A percentile compares a stretch with the other conserved stretches of the same genome.
Evolutionary conservation across 2,113 vertebrate genomes (phyloP).

Genomic region (Anhinga anhinga): DNA sequence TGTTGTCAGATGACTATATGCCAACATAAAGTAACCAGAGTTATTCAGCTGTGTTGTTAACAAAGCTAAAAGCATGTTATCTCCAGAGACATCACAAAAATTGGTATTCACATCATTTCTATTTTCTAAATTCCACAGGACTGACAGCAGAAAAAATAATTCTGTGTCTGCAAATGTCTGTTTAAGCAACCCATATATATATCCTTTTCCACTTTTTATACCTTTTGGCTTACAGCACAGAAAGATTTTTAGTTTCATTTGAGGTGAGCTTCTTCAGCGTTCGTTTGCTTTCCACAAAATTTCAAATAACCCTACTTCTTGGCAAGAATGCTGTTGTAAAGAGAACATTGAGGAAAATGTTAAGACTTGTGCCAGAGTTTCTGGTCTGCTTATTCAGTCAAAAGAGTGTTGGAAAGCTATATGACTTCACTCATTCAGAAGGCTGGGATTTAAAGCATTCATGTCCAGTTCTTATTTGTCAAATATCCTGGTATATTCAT

Average conservation of each 20-base stretch:
- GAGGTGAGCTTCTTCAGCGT: not conserved
- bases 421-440: not conserved
- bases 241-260: not conserved
- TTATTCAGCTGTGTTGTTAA: constrained; percentile 33
- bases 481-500: not conserved
- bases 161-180: not conserved
- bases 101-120: not conserved
- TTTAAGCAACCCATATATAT: not conserved
- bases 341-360: not conserved
- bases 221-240: not conserved
- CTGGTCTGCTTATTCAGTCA: not conserved
- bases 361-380: not conserved
- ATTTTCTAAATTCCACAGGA: not conserved
- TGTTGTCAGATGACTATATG: constrained; percentile 47
- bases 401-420: not conserved
- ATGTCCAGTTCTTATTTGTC: not conserved
- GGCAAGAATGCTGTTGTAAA: not conserved
- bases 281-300: not conserved
- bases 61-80: constrained; percentile 41
- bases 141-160: not conserved
- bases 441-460: not conserved
- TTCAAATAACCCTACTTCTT: not conserved
- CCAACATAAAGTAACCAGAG: constrained; percentile 31
- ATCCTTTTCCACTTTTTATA: not conserved
- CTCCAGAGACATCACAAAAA: constrained; percentile 37